Conservation (phyloP, 35 echinoderm and acorn worm genomes). For the Apostichopus japonicus region DNA sequence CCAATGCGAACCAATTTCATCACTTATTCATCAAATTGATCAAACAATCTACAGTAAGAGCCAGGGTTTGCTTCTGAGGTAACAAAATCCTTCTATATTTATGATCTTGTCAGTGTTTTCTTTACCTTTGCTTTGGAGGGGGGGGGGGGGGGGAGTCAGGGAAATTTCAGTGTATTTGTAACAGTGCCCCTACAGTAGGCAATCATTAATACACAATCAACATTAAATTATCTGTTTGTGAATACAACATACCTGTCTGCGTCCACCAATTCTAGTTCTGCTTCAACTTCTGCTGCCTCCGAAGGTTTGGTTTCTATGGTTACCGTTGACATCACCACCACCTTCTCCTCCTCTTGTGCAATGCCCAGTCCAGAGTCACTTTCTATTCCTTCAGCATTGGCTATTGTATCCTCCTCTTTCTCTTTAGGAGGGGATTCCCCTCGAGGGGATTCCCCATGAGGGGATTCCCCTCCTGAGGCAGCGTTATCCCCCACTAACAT, state of each 20-base stretch:
- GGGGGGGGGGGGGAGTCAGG: too few relatives aligned
- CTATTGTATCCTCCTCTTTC: background rate
- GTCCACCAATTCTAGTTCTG: background rate
- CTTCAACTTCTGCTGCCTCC: background rate
- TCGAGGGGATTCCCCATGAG: background rate
- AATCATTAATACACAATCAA: too few relatives aligned
- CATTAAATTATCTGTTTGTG: too few relatives aligned
- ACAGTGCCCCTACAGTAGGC: too few relatives aligned
- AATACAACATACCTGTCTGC: conserved; percentile 22
- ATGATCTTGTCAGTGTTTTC: too few relatives aligned
- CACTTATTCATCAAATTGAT: too few relatives aligned
- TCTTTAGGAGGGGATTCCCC: background rate
- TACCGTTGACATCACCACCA: background rate
- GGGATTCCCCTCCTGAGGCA: background rate
- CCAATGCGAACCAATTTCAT: too few relatives aligned
- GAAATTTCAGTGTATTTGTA: too few relatives aligned
- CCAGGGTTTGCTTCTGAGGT: too few relatives aligned
- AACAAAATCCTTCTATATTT: too few relatives aligned
- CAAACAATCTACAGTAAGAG: too few relatives aligned
- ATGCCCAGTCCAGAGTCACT: background rate
- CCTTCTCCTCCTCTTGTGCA: background rate
- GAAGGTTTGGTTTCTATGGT: background rate
- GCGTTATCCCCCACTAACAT: background rate
- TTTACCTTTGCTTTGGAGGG: too few relatives aligned
- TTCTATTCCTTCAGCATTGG: background rate